These are phyloP conservation scores for Strigamia transsilvanica DNA, from an alignment of 2,888 invertebrate genomes.

Conservation along the genomic window DNA sequence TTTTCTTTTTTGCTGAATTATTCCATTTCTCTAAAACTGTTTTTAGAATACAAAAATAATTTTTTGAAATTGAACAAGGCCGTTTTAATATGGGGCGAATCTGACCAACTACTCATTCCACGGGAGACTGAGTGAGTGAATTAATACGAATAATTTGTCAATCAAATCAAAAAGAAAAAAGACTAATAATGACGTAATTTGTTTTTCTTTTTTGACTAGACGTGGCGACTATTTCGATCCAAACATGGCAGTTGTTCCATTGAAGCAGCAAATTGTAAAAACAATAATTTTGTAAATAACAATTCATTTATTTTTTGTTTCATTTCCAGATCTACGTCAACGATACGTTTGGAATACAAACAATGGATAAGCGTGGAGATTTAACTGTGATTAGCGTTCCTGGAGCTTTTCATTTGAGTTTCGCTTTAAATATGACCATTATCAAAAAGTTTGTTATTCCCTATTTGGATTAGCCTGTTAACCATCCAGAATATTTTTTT, in stretches of 20 bases:
- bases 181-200: background rate
- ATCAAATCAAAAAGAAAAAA: background rate
- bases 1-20: background rate
- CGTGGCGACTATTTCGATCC: background rate
- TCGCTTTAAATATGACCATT: background rate
- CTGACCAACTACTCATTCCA: too few species aligned
- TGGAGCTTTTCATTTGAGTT: background rate
- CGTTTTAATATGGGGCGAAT: too few species aligned
- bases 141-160: background rate
- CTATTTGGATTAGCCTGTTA: too few species aligned
- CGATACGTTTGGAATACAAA: background rate
- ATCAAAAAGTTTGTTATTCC: background rate
- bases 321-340: background rate
- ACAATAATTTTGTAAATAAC: background rate
- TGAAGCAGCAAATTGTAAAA: background rate
- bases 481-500: too few species aligned
- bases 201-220: background rate
- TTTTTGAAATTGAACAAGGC: too few species aligned
- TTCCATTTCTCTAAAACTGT: background rate
- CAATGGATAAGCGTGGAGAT: background rate
- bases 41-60: background rate
- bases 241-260: background rate
- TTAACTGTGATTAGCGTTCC: background rate
- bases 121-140: background rate
- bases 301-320: background rate